These are phyloP conservation scores for Epinotia bilunana DNA, from an alignment of 2,888 invertebrate genomes.

Conservation along the genomic window DNA sequence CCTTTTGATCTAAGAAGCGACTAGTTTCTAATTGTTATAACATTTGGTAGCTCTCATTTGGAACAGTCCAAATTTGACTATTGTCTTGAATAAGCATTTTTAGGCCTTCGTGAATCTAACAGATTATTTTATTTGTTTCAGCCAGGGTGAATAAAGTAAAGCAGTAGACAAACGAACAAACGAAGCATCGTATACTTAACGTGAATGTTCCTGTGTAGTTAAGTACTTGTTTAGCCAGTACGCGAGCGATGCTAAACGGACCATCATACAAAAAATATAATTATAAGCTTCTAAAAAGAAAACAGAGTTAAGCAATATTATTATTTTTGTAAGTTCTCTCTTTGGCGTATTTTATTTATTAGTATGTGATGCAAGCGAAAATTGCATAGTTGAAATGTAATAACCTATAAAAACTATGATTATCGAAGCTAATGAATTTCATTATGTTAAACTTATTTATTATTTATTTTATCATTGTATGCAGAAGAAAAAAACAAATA, in stretches of 20 bases:
- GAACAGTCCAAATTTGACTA: no score
- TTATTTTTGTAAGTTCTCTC: not conserved
- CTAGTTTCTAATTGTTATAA: no score
- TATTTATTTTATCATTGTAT: not conserved
- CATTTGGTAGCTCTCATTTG: no score
- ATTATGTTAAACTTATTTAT: not conserved
- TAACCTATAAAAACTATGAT: no score
- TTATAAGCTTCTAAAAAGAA: not conserved
- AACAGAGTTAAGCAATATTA: not conserved
- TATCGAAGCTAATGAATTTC: not conserved
- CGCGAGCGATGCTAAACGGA: constrained; percentile 46
- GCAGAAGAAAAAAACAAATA: not conserved
- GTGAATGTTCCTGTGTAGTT: constrained; percentile 71
- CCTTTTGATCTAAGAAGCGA: no score
- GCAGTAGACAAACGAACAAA: constrained; percentile 43
- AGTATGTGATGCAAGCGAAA: not conserved
- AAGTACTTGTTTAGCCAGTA: constrained; percentile 53
- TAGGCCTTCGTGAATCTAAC: not conserved
- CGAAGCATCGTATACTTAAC: constrained; percentile 66
- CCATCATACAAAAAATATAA: not conserved
- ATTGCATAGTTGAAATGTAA: no score
- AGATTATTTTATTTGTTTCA: constrained; percentile 58
- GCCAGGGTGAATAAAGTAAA: constrained; percentile 59
- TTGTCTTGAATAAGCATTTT: not conserved
- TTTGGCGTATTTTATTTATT: not conserved